phyloP scores from a whole-genome alignment of 2,797 vertebrate genomes.

The Leptodactylus fallax region DNA sequence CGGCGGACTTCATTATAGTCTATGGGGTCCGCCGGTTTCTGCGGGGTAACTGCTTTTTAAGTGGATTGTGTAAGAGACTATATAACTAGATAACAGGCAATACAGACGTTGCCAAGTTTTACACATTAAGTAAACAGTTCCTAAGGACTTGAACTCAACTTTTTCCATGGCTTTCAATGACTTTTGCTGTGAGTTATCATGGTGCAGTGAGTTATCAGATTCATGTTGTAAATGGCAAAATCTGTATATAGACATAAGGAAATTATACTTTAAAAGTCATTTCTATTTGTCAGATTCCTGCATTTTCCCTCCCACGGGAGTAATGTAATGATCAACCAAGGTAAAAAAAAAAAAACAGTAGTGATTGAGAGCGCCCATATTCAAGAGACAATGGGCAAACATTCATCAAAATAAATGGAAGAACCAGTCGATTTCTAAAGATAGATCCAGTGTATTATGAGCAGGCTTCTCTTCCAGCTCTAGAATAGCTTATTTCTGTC shows the following conservation, averaged over 20 bases:
- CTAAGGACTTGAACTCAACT: no score
- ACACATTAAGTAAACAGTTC: no score
- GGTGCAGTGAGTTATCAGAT: no score
- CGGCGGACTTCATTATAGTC: no score
- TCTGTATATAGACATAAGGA: neutral
- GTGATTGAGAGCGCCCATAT: slow-evolving; percentile 14
- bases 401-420: slow-evolving; percentile 18
- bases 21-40: no score
- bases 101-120: no score
- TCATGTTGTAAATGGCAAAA: neutral
- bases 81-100: no score
- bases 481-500: slow-evolving; percentile 25
- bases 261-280: neutral
- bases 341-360: slow-evolving; percentile 8
- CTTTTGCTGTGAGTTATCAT: no score
- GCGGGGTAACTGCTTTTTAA: no score
- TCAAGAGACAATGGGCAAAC: neutral
- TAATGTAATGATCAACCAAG: neutral
- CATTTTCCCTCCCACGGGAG: neutral
- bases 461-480: neutral
- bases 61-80: no score
- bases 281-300: neutral
- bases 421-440: slow-evolving; percentile 8
- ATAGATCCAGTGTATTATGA: neutral
- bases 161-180: no score